phyloP scores from a whole-genome alignment of 2,113 vertebrate genomes.

The Myrmophylax atrothorax region DNA sequence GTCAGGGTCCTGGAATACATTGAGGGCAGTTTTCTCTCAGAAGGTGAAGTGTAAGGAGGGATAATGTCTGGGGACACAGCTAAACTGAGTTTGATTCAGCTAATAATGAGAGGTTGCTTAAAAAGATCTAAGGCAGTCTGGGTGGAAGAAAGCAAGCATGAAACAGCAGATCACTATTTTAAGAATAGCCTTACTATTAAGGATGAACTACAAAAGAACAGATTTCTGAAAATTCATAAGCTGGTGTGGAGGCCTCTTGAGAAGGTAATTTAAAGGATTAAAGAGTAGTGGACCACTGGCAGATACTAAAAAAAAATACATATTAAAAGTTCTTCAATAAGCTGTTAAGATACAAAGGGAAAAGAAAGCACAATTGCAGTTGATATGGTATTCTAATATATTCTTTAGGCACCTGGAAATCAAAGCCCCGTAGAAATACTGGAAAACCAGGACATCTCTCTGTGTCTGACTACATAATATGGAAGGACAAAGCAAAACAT shows the following conservation, averaged over 20 bases:
- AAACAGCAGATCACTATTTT: neutral
- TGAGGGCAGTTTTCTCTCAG: neutral
- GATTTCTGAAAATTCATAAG: neutral
- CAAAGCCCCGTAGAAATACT: neutral
- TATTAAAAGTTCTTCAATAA: neutral
- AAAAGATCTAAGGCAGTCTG: neutral
- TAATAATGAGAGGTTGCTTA: neutral
- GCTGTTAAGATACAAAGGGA: neutral
- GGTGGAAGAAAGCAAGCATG: neutral
- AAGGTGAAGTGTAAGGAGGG: neutral
- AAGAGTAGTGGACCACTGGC: neutral
- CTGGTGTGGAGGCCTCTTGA: neutral
- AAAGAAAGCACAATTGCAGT: neutral
- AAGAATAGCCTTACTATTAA: neutral
- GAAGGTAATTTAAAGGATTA: slow-evolving; percentile 8
- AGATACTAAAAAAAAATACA: neutral
- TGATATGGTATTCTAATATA: neutral
- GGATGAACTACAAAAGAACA: neutral
- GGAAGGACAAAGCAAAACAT: neutral
- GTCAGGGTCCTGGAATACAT: neutral
- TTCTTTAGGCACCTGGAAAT: neutral
- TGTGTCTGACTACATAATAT: neutral
- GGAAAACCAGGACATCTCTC: slow-evolving; percentile 22
- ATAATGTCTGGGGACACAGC: neutral
- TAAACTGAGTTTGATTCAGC: neutral